A percentile compares a stretch with the other conserved stretches of the same genome.
phyloP scores from a whole-genome alignment of 2,797 vertebrate genomes.

The Apogon talboti region DNA sequence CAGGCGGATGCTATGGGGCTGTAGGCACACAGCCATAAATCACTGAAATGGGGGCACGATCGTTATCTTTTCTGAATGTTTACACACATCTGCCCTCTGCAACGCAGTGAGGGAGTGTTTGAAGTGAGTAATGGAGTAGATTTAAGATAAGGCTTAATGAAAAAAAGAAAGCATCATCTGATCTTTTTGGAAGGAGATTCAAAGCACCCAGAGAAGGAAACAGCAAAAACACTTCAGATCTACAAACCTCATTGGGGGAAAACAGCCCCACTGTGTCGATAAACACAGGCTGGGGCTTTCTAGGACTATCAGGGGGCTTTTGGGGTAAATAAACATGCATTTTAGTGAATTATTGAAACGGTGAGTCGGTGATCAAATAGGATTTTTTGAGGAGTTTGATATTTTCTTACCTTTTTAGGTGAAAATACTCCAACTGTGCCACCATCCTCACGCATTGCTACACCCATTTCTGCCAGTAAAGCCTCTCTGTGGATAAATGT shows the following conservation, averaged over 20 bases:
- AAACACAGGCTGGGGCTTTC: slow-evolving; percentile 87
- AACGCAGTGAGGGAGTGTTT: slow-evolving; percentile 43
- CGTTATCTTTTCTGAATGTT: slow-evolving; percentile 48
- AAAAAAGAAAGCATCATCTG: slow-evolving; percentile 45
- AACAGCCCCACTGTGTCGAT: slow-evolving; percentile 89
- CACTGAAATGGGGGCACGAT: slow-evolving; percentile 37
- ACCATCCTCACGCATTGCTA: slow-evolving; percentile 97
- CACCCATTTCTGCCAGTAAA: slow-evolving; percentile 96
- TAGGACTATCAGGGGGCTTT: slow-evolving; percentile 77
- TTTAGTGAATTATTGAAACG: slow-evolving; percentile 32
- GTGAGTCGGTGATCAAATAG: neutral
- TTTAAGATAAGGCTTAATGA: slow-evolving; percentile 54
- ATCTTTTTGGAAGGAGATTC: slow-evolving; percentile 33
- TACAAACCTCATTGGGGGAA: slow-evolving; percentile 91
- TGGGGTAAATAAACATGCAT: slow-evolving; percentile 62
- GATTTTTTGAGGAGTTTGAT: neutral
- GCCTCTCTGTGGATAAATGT: slow-evolving; percentile 88
- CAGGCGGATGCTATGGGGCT: slow-evolving; percentile 40
- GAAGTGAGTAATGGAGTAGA: slow-evolving; percentile 59
- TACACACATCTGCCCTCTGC: slow-evolving; percentile 42
- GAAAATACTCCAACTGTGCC: slow-evolving; percentile 97
- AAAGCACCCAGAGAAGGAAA: slow-evolving; percentile 65
- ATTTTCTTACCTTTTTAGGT: slow-evolving; percentile 92
- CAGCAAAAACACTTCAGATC: slow-evolving; percentile 66
- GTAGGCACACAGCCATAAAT: slow-evolving; percentile 52